Base-by-base conservation (phyloP, 2,888 invertebrate genomes). In the Clepsis dumicolana region DNA sequence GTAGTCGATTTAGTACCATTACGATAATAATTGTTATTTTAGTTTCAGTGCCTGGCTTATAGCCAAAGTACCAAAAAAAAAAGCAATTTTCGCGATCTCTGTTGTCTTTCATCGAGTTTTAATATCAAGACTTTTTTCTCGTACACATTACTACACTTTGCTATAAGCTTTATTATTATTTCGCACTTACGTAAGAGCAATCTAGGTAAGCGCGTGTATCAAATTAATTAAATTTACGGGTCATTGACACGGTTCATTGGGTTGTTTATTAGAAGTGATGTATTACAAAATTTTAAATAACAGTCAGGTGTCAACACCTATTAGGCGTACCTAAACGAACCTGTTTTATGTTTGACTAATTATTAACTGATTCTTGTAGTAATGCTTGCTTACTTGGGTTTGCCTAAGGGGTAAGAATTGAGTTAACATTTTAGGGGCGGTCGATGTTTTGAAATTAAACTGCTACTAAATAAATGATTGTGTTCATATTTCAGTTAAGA, bases 201-300 rank as follows among this genome's bases (percentile, higher is more conserved):
- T 54, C 52, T 61, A 57, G 44, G 62, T 63, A 56, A 63, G 54
- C 38, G 54, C 27, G 18, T 59, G 60, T 61, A 54, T 59, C 50
- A 78, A 72, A 48, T 73, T 75, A 65, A 65, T 65, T 65, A 52
- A 65, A 75, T 75, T 69, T 71, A 63, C 73, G 73, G 83, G 79
- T 82, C 80, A 78, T 72, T 62, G 73, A 64, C 70, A 70, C 54
- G 48, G 61, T 71, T 69, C 71, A 73, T 69, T 66, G 65, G 57
- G 25, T 71, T 63, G 60, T 48, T 24, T 65, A 68, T 56, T 50
- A 63, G 56, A 35, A 57, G 73, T 73, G 75, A 77, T 81, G 72
- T 63, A 79, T 81, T 79, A 80, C 65, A 50, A 59, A 35, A 60
- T 44, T 59, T 65, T 24, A 65, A 65, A 59, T 59, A 65, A 59